phyloP scores from a whole-genome alignment of 2,797 vertebrate genomes.

The Lerista edwardsae region DNA sequence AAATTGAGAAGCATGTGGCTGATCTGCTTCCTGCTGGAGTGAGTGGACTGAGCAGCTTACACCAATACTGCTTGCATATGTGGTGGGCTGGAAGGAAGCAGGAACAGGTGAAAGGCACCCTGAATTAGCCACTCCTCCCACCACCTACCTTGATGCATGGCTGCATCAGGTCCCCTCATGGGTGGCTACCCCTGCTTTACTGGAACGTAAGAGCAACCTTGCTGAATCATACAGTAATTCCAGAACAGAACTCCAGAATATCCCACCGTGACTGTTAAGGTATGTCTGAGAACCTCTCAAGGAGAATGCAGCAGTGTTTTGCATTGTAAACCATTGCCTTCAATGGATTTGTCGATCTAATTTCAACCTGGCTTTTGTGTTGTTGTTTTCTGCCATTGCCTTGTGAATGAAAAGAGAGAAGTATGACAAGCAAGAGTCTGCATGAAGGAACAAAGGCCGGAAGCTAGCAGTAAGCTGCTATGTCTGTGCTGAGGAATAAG shows the following conservation, averaged over 20 bases:
- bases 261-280: background rate
- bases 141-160: no score
- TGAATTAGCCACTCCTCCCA: no score
- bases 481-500: background rate
- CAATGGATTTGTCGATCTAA: constrained; percentile 2
- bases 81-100: no score
- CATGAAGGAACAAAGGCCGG: background rate
- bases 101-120: no score
- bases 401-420: constrained; percentile 50
- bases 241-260: background rate
- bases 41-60: no score
- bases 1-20: no score
- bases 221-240: background rate
- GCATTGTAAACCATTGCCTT: background rate
- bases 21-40: no score
- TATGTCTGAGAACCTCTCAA: no score
- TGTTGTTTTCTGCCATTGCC: constrained; percentile 24
- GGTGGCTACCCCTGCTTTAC: no score
- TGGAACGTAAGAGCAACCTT: background rate
- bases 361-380: constrained; percentile 42
- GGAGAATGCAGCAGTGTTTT: background rate
- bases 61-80: no score
- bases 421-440: constrained; percentile 35
- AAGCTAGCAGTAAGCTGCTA: constrained; percentile 28
- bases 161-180: no score